Conservation (phyloP, 2,888 invertebrate species). For the Cheilosia variabilis region DNA sequence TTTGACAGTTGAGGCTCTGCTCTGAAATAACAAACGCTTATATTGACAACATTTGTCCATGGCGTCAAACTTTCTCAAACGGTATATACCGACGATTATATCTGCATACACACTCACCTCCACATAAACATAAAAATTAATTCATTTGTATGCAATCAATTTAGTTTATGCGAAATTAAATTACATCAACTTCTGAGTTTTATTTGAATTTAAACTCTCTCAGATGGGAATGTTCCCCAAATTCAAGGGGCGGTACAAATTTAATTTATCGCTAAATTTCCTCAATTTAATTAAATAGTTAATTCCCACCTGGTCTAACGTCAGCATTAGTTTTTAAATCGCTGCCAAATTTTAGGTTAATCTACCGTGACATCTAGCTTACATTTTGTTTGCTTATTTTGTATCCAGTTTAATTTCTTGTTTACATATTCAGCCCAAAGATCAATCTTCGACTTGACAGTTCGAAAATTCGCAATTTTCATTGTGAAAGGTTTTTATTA, state of each 20-base stretch:
- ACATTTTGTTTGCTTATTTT: not conserved
- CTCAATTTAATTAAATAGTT: conserved; percentile 26
- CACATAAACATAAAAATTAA: not conserved
- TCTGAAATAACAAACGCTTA: too few species aligned
- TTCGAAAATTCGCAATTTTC: not conserved
- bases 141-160: conserved; percentile 1
- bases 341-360: conserved; percentile 38
- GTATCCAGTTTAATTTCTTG: not conserved
- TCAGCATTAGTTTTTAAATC: not conserved
- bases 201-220: not conserved
- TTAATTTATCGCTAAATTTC: conserved; percentile 39
- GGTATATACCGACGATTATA: not conserved
- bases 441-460: conserved; percentile 8
- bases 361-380: conserved; percentile 12
- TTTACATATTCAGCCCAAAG: not conserved
- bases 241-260: conserved; percentile 2
- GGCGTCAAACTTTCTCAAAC: not conserved
- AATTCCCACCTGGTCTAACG: conserved; percentile 3
- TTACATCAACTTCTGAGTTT: not conserved
- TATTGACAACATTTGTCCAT: not conserved
- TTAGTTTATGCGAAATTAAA: not conserved
- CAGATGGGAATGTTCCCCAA: conserved; percentile 3
- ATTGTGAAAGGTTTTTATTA: not conserved
- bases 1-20: too few species aligned
- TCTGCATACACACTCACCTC: not conserved